A percentile compares a stretch with the other conserved stretches of the same genome.
Conservation (phyloP, 2,888 invertebrate genomes). For the Frankliniella intonsa region DNA sequence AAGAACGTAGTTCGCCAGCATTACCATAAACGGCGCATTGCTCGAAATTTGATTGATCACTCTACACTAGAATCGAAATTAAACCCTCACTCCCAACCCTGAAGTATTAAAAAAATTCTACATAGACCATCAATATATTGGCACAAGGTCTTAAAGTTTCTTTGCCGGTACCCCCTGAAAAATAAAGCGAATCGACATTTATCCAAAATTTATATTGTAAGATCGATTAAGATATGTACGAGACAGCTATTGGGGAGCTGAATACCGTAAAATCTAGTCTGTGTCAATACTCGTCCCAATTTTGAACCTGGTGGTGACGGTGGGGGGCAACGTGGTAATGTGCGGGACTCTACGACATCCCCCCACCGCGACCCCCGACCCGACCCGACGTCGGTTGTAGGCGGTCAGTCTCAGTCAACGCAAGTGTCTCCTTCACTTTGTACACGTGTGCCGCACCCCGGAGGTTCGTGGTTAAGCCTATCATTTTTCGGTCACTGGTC, state of each 20-base stretch:
- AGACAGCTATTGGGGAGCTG: background rate
- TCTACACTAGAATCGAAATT: too few species aligned
- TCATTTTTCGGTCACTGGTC: too few species aligned
- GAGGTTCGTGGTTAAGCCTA: too few species aligned
- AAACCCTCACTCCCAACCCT: too few species aligned
- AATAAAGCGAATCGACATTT: background rate
- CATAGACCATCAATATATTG: too few species aligned
- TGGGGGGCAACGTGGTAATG: background rate
- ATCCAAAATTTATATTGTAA: background rate
- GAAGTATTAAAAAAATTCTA: too few species aligned
- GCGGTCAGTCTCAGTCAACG: too few species aligned
- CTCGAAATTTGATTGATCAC: too few species aligned
- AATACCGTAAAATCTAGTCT: background rate
- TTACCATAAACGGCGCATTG: background rate
- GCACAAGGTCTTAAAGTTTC: background rate
- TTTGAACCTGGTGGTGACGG: slow-evolving; percentile 1
- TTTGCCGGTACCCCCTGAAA: background rate
- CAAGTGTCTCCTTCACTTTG: too few species aligned
- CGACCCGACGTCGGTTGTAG: too few species aligned
- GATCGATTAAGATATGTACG: background rate
- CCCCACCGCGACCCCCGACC: too few species aligned
- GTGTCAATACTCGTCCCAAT: background rate
- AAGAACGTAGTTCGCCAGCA: slow-evolving; percentile 5
- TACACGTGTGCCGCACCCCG: background rate
- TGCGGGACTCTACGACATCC: background rate